A percentile compares a stretch with the other conserved stretches of the same genome.
Evolutionary conservation across 2,888 invertebrate species (phyloP).

Genomic region (Agrotis exclamationis): DNA sequence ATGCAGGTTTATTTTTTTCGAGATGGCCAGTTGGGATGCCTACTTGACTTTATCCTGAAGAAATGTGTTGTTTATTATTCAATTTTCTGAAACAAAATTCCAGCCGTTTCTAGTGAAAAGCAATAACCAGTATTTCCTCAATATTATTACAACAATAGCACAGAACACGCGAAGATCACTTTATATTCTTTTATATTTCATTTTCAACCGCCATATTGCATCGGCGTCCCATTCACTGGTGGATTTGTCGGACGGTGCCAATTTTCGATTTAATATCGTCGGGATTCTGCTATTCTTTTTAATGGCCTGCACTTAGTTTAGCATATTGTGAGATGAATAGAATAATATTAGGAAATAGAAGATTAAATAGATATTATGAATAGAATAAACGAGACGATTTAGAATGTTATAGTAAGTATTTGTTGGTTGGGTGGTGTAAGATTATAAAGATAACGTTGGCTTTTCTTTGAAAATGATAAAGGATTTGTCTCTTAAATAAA

Average conservation of each 20-base stretch:
- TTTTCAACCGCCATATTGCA: slow-evolving; percentile 19
- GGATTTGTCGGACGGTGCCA: slow-evolving; percentile 21
- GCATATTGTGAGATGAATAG: slow-evolving; percentile 30
- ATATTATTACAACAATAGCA: neutral
- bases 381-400: too few species aligned
- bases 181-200: slow-evolving; percentile 21
- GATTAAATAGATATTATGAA: neutral
- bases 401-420: neutral
- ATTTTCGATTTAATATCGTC: slow-evolving; percentile 34
- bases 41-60: neutral
- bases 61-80: neutral
- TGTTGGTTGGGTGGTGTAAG: neutral
- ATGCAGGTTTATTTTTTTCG: too few species aligned
- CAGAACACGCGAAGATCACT: slow-evolving; percentile 7
- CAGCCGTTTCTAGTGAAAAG: neutral
- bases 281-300: slow-evolving; percentile 33
- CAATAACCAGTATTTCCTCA: neutral
- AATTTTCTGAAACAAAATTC: too few species aligned
- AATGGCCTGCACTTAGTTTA: slow-evolving; percentile 30
- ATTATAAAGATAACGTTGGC: neutral
- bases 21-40: too few species aligned
- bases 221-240: slow-evolving; percentile 16
- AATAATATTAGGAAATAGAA: neutral
- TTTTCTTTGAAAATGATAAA: neutral
- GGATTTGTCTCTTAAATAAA: neutral